Evolutionary conservation across 2,113 vertebrate genomes (phyloP).

Genomic region (Arothron firmamentum): DNA sequence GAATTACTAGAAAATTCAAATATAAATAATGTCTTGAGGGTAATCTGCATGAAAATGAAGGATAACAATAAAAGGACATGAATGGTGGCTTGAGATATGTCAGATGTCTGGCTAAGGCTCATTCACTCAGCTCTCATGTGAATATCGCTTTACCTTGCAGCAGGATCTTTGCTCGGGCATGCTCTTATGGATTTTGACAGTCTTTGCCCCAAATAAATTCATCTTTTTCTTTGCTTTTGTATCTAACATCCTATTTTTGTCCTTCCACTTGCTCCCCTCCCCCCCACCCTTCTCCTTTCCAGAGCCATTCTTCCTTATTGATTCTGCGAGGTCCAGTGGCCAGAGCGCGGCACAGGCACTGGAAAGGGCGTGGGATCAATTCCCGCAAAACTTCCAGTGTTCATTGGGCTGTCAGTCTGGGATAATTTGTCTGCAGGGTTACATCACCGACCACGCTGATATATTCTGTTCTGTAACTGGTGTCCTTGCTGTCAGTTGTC

Average conservation of each 20-base stretch:
- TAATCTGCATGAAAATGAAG: slow-evolving; percentile 59
- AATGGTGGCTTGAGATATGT: slow-evolving; percentile 40
- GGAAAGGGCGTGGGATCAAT: slow-evolving; percentile 58
- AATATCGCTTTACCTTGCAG: slow-evolving; percentile 40
- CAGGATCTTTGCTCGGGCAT: slow-evolving; percentile 15
- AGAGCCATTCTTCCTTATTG: slow-evolving; percentile 28
- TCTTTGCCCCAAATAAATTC: slow-evolving; percentile 28
- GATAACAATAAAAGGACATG: slow-evolving; percentile 52
- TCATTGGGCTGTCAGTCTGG: slow-evolving; percentile 46
- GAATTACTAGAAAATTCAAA: slow-evolving; percentile 47
- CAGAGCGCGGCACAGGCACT: slow-evolving; percentile 35
- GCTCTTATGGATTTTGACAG: slow-evolving; percentile 39
- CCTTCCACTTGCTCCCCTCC: slow-evolving; percentile 9
- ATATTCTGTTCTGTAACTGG: slow-evolving; percentile 59
- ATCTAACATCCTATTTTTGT: slow-evolving; percentile 33
- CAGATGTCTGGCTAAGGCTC: slow-evolving; percentile 32
- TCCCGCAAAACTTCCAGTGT: slow-evolving; percentile 55
- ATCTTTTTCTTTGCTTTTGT: slow-evolving; percentile 19
- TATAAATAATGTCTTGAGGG: slow-evolving; percentile 50
- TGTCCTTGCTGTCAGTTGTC: slow-evolving; percentile 55
- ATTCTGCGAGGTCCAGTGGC: slow-evolving; percentile 56
- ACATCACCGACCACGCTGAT: slow-evolving; percentile 44
- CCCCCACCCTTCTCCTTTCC: slow-evolving; percentile 11
- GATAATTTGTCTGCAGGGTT: slow-evolving; percentile 54
- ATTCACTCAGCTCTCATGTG: slow-evolving; percentile 43